Conservation (phyloP, 2,113 vertebrate species). For the Anas platyrhynchos region DNA sequence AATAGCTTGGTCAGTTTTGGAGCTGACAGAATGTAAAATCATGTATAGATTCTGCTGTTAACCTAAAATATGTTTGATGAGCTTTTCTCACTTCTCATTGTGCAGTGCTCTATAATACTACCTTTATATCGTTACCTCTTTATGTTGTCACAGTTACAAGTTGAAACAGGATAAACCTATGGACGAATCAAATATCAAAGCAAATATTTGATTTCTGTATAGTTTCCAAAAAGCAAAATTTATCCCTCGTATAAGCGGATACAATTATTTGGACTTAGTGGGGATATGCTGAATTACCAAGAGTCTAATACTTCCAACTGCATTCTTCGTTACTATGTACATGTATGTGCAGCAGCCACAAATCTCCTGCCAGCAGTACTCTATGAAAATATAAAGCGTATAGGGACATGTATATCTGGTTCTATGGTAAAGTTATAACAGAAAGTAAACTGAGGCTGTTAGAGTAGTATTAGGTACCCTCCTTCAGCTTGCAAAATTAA, state of each 20-base stretch:
- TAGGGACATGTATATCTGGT: neutral
- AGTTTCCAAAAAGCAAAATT: neutral
- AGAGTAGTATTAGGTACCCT: neutral
- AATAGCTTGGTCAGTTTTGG: neutral
- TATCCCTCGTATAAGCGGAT: neutral
- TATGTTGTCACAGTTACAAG: neutral
- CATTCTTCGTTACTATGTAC: neutral
- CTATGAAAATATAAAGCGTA: neutral
- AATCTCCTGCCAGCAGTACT: neutral
- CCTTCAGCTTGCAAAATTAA: neutral
- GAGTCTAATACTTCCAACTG: constrained; percentile 1
- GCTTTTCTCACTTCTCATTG: constrained; percentile 31
- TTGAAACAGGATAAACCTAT: constrained; percentile 26
- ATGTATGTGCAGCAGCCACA: neutral
- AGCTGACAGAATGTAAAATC: constrained; percentile 33
- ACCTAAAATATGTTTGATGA: constrained; percentile 43
- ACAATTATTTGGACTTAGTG: neutral
- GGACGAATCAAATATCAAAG: constrained; percentile 23
- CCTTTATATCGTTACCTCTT: constrained; percentile 3
- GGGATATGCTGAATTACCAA: neutral
- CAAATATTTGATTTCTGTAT: constrained; percentile 38
- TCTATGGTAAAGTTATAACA: neutral
- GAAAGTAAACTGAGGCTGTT: neutral
- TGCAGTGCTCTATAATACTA: neutral
- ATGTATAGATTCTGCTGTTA: constrained; percentile 43